A percentile compares a stretch with the other conserved stretches of the same genome.
phyloP scores from a whole-genome alignment of 1,140 invertebrate genomes.

The Drosophila biarmipes region DNA sequence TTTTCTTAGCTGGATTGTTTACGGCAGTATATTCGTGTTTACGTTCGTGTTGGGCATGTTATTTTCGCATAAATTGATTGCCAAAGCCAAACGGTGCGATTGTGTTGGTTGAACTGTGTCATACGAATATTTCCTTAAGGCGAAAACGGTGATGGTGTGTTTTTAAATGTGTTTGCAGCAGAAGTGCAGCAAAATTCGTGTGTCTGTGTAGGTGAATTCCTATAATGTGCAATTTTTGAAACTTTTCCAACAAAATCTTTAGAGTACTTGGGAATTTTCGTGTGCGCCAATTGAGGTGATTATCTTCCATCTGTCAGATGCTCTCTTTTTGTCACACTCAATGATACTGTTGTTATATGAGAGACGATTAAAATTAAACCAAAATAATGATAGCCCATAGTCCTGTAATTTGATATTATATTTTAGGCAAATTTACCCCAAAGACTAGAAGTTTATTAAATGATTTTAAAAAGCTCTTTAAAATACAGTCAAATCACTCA shows the following conservation, averaged over 20 bases:
- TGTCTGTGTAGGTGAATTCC: slow-evolving; percentile 7
- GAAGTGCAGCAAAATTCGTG: slow-evolving; percentile 18
- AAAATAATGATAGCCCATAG: background rate
- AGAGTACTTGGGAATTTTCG: slow-evolving; percentile 8
- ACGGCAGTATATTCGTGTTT: slow-evolving; percentile 37
- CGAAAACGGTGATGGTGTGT: slow-evolving; percentile 21
- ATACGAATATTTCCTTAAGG: slow-evolving; percentile 41
- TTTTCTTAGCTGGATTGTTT: slow-evolving; percentile 30
- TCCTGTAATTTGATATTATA: background rate
- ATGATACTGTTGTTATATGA: background rate
- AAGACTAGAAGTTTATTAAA: slow-evolving; percentile 9
- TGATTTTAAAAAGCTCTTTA: slow-evolving; percentile 20
- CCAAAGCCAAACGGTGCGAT: slow-evolving; percentile 70
- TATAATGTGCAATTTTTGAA: slow-evolving; percentile 29
- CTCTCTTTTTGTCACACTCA: slow-evolving; percentile 51
- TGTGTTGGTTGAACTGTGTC: slow-evolving; percentile 41
- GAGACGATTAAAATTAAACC: slow-evolving; percentile 1
- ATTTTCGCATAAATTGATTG: slow-evolving; percentile 75
- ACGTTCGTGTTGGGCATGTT: slow-evolving; percentile 56
- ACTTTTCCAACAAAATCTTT: slow-evolving; percentile 16
- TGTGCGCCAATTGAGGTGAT: slow-evolving; percentile 27
- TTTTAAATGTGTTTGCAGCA: slow-evolving; percentile 18
- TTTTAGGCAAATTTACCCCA: slow-evolving; percentile 6
- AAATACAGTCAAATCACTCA: slow-evolving; percentile 4
- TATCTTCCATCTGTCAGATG: slow-evolving; percentile 10